Conservation (phyloP, 2,888 invertebrate genomes). For the Barypeithes pellucidus region DNA sequence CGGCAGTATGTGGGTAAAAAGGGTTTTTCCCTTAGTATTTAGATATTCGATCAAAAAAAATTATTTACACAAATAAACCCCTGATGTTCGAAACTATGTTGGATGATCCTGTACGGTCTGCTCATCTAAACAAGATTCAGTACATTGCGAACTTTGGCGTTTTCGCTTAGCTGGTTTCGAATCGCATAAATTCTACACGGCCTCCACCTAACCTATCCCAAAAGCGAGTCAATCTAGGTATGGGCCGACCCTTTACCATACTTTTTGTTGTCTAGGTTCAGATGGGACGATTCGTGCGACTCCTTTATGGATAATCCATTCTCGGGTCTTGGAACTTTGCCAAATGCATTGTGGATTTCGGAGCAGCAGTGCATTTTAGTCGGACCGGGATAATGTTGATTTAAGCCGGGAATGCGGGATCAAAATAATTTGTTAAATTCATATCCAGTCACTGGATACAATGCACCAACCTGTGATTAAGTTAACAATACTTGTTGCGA, state of each 20-base stretch:
- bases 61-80: too few species aligned
- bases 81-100: too few species aligned
- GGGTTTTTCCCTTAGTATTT: too few species aligned
- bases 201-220: conserved; percentile 40
- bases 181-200: conserved; percentile 9
- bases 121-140: conserved; percentile 13
- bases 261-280: conserved; percentile 45
- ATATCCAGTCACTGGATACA: too few species aligned
- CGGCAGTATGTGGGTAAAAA: too few species aligned
- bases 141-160: not conserved
- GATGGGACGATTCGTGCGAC: conserved; percentile 27
- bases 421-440: too few species aligned
- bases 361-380: not conserved
- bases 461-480: too few species aligned
- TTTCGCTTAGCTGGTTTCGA: conserved; percentile 7
- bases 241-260: conserved; percentile 23
- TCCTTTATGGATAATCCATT: conserved; percentile 48
- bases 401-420: not conserved
- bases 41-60: too few species aligned
- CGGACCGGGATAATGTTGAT: not conserved
- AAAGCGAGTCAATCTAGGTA: conserved; percentile 11
- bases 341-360: not conserved
- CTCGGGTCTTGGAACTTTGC: conserved; percentile 29
- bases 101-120: not conserved
- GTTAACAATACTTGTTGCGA: too few species aligned